These are phyloP conservation scores for Falco novaeseelandiae DNA, from an alignment of 2,797 vertebrate genomes.

Conservation along the genomic window DNA sequence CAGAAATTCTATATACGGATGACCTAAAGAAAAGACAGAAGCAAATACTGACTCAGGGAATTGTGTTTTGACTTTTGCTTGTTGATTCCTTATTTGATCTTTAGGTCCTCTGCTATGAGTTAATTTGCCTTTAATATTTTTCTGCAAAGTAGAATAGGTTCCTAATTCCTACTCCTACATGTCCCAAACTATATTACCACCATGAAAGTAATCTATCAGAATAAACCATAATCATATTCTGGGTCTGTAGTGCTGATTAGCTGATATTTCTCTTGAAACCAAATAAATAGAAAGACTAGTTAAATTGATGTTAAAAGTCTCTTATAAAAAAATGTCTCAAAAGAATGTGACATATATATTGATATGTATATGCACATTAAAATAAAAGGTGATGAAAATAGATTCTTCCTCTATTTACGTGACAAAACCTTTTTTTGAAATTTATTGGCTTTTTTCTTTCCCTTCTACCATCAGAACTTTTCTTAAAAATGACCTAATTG, in stretches of 20 bases:
- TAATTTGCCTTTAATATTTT: not conserved
- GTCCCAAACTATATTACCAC: not conserved
- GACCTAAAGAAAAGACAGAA: not conserved
- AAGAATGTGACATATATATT: not conserved
- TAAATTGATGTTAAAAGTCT: not conserved
- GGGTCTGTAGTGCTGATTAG: not conserved
- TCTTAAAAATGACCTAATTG: not conserved
- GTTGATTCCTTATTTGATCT: not conserved
- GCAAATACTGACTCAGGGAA: not conserved
- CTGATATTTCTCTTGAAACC: not conserved
- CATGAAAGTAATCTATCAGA: not conserved
- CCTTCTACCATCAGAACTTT: not conserved
- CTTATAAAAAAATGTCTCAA: not conserved
- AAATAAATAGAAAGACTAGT: not conserved
- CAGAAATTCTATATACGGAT: not conserved
- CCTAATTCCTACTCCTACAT: not conserved
- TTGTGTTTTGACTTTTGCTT: not conserved
- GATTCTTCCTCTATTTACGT: not conserved
- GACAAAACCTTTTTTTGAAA: not conserved
- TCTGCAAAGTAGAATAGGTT: not conserved
- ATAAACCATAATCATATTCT: not conserved
- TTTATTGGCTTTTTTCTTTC: not conserved
- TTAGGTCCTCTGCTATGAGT: not conserved
- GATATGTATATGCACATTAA: not conserved
- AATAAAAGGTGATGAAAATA: not conserved